These are phyloP conservation scores for Mormyrops attenuatus DNA, from an alignment of 2,797 vertebrate genomes.

Conservation along the genomic window DNA sequence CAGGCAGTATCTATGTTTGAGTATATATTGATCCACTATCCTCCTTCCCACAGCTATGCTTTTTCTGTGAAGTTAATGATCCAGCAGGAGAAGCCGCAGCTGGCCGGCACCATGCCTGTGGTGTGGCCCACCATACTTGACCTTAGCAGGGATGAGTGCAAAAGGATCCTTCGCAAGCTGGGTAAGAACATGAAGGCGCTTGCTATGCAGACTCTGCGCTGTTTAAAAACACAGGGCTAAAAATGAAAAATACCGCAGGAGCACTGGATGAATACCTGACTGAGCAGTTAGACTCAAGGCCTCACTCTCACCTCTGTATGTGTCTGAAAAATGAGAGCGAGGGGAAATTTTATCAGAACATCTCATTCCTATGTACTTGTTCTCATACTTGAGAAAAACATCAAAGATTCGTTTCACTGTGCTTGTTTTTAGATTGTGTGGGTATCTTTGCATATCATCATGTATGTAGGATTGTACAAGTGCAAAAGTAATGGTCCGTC, in stretches of 20 bases:
- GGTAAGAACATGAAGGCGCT: constrained; percentile 57
- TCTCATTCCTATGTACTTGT: background rate
- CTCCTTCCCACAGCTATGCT: background rate
- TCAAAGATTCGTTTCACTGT: background rate
- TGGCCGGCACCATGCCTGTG: constrained; percentile 83
- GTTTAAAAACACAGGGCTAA: background rate
- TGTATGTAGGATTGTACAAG: background rate
- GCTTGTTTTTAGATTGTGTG: background rate
- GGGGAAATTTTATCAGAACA: background rate
- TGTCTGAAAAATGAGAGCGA: background rate
- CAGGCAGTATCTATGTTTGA: background rate
- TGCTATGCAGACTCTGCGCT: background rate
- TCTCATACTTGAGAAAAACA: background rate
- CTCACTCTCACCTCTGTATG: background rate
- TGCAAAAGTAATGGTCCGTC: background rate
- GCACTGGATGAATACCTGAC: background rate
- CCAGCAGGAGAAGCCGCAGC: constrained; percentile 68
- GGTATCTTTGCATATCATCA: background rate
- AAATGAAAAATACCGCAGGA: background rate
- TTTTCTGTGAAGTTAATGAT: constrained; percentile 62
- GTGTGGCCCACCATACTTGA: constrained; percentile 97
- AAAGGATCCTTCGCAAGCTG: constrained; percentile 94
- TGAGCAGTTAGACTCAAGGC: background rate
- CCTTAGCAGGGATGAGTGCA: constrained; percentile 96
- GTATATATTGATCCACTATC: background rate